These are phyloP conservation scores for Protomyctophum bolini DNA, from an alignment of 2,113 vertebrate genomes.

Conservation along the genomic window DNA sequence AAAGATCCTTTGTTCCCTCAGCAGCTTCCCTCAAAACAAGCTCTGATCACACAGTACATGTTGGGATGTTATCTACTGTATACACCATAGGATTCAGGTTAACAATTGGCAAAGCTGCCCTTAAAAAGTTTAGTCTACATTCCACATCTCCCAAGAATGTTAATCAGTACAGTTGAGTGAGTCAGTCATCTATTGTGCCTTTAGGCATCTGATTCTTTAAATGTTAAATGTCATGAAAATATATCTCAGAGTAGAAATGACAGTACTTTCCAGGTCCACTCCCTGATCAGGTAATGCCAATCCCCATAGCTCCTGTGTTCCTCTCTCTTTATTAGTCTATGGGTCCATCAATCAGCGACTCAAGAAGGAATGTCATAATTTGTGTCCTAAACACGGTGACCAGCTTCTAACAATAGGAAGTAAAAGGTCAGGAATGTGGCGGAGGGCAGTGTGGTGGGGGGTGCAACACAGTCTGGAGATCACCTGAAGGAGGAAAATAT, in stretches of 20 bases:
- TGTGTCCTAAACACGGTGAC: not conserved
- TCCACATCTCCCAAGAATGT: conserved; percentile 27
- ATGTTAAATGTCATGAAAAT: conserved; percentile 17
- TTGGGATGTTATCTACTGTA: no score
- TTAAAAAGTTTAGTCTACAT: not conserved
- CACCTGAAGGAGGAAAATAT: conserved; percentile 38
- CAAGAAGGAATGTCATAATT: no score
- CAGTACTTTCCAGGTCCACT: conserved; percentile 11
- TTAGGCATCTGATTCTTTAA: conserved; percentile 16
- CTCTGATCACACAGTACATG: no score
- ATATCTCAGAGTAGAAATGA: not conserved
- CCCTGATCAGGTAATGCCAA: conserved; percentile 25
- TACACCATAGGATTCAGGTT: no score
- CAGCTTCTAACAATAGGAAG: not conserved
- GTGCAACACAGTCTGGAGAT: conserved; percentile 36
- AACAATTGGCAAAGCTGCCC: not conserved
- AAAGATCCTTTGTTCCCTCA: no score
- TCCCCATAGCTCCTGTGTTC: conserved; percentile 7
- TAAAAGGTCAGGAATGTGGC: conserved; percentile 27
- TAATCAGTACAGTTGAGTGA: not conserved
- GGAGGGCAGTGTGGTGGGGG: not conserved
- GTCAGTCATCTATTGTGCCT: not conserved
- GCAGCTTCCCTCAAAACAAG: no score
- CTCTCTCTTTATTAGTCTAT: conserved; percentile 21
- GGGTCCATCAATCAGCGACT: conserved; percentile 26